Conservation (phyloP, 2,113 vertebrate genomes). For the Corvus cornix region DNA sequence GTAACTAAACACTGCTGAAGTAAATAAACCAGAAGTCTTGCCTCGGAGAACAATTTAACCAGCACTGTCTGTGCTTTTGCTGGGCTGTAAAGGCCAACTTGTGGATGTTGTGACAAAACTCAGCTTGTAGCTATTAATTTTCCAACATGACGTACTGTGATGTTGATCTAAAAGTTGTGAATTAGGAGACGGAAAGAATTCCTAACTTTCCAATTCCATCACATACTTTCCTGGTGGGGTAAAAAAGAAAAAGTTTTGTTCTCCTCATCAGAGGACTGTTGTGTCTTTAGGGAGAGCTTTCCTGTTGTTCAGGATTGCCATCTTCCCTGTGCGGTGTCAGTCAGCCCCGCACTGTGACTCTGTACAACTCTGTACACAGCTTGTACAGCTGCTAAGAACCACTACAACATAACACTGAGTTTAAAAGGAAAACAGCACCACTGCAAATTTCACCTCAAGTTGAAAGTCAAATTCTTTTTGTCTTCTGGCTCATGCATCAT, state of each 20-base stretch:
- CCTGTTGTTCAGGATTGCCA: not conserved
- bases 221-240: not conserved
- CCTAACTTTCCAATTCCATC: constrained; percentile 11
- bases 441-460: not conserved
- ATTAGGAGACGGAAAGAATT: constrained; percentile 38
- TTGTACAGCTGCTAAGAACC: not conserved
- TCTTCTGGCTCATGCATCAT: not conserved
- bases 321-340: accelerated
- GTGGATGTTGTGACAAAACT: constrained; percentile 50
- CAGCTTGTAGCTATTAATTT: constrained; percentile 76
- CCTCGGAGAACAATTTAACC: constrained; percentile 55
- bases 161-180: constrained; percentile 27
- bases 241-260: not conserved
- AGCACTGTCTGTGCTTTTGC: constrained; percentile 63
- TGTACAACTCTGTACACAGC: accelerated
- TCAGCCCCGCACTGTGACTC: not conserved
- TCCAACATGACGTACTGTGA: constrained; percentile 41
- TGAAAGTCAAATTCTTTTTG: not conserved
- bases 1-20: constrained; percentile 61
- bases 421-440: not conserved
- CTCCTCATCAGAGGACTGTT: not conserved
- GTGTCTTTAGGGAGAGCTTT: not conserved
- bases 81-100: constrained; percentile 26
- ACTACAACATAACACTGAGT: not conserved
- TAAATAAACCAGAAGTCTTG: constrained; percentile 65